A percentile compares a stretch with the other conserved stretches of the same genome.
These are phyloP conservation scores for Melipona quadrifasciata DNA, from an alignment of 1,140 invertebrate genomes.

Conservation along the genomic window DNA sequence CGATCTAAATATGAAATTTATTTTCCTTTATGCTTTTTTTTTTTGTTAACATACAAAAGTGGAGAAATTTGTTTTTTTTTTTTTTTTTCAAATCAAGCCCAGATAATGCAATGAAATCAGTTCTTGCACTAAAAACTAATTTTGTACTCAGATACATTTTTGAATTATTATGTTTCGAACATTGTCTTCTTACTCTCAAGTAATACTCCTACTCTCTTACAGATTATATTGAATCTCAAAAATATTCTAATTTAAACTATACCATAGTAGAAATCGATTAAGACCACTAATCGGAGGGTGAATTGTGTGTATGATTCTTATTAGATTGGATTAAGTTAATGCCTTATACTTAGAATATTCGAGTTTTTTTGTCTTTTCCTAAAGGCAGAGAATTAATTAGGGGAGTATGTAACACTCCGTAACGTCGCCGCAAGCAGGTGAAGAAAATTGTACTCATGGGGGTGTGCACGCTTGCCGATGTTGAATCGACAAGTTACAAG, in stretches of 20 bases:
- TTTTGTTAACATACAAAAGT: too few species aligned
- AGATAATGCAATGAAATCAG: not conserved
- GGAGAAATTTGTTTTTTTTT: not conserved
- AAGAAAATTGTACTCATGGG: constrained; percentile 65
- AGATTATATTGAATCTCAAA: too few species aligned
- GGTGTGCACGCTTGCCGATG: not conserved
- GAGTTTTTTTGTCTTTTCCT: constrained; percentile 29
- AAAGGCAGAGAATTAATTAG: constrained; percentile 67
- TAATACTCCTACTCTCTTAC: too few species aligned
- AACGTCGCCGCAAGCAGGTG: constrained; percentile 74
- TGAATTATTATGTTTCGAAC: too few species aligned
- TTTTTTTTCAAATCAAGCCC: too few species aligned
- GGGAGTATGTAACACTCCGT: constrained; percentile 66
- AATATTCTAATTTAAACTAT: not conserved
- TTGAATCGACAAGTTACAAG: not conserved
- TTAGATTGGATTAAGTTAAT: constrained; percentile 62
- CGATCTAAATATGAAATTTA: not conserved
- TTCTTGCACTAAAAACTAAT: not conserved
- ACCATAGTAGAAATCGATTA: not conserved
- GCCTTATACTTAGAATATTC: constrained; percentile 9
- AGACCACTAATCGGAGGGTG: not conserved
- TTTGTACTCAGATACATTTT: not conserved
- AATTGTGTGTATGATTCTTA: constrained; percentile 8
- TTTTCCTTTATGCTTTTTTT: not conserved
- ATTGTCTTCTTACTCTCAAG: too few species aligned